These are phyloP conservation scores for Dinomys branickii DNA, from an alignment of 2,113 vertebrate species.

Conservation along the genomic window DNA sequence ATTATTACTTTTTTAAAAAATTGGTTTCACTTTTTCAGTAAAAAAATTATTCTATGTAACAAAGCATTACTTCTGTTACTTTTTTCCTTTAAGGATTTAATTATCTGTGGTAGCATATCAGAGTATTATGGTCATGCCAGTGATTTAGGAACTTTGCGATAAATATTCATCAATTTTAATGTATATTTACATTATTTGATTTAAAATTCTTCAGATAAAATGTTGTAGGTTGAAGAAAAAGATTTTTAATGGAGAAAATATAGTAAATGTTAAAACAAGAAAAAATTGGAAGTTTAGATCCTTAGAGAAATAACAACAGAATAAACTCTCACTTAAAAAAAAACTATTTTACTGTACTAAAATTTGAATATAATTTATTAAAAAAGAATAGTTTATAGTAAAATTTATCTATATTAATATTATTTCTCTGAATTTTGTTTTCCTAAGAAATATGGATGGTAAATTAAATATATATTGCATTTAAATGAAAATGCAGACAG, in stretches of 20 bases:
- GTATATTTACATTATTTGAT: neutral
- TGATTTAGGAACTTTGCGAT: neutral
- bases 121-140: neutral
- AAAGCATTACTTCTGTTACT: neutral
- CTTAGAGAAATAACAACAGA: neutral
- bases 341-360: neutral
- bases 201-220: neutral
- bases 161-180: neutral
- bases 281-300: neutral
- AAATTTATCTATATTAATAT: neutral
- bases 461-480: neutral
- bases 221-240: neutral
- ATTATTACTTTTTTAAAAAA: neutral
- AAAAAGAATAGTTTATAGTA: neutral
- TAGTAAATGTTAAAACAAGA: neutral
- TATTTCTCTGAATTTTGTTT: neutral
- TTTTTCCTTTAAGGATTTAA: neutral
- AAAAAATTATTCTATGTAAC: neutral
- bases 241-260: neutral
- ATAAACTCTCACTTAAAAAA: neutral
- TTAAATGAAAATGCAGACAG: neutral
- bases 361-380: conserved; percentile 37
- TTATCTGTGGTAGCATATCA: neutral
- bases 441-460: neutral
- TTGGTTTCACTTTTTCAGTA: neutral